These are phyloP conservation scores for Neolamprologus modestus DNA, from an alignment of 2,113 vertebrate genomes.

Conservation along the genomic window DNA sequence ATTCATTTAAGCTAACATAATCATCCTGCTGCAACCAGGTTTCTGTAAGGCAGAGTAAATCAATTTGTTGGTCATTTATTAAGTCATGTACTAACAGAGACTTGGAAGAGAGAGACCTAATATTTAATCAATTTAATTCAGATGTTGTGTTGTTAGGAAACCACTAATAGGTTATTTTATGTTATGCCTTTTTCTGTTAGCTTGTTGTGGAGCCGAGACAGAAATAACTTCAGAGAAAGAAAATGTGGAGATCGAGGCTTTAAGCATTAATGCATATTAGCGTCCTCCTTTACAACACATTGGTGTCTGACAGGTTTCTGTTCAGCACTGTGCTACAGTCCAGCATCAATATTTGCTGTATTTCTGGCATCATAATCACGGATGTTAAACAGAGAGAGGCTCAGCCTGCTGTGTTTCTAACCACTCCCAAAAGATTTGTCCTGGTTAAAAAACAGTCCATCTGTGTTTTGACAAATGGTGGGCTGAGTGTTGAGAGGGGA, in stretches of 20 bases:
- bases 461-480: conserved; percentile 20
- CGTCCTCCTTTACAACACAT: background rate
- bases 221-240: background rate
- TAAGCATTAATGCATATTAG: background rate
- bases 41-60: too few relatives aligned
- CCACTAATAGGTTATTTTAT: background rate
- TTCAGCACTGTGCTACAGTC: background rate
- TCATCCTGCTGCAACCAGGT: too few relatives aligned
- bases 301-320: background rate
- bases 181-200: background rate
- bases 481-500: background rate
- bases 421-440: conserved; percentile 37
- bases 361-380: conserved; percentile 14
- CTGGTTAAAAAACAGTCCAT: background rate
- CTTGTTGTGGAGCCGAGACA: background rate
- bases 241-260: background rate
- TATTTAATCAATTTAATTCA: too few relatives aligned
- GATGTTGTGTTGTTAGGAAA: background rate
- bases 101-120: too few relatives aligned
- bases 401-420: conserved; percentile 28
- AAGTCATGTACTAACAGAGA: too few relatives aligned
- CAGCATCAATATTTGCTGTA: conserved; percentile 33
- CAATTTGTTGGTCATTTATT: too few relatives aligned
- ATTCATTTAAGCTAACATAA: too few relatives aligned
- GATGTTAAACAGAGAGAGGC: conserved; percentile 42